Base-by-base conservation (phyloP, 2,888 invertebrate species). In the Tetragnatha montana region DNA sequence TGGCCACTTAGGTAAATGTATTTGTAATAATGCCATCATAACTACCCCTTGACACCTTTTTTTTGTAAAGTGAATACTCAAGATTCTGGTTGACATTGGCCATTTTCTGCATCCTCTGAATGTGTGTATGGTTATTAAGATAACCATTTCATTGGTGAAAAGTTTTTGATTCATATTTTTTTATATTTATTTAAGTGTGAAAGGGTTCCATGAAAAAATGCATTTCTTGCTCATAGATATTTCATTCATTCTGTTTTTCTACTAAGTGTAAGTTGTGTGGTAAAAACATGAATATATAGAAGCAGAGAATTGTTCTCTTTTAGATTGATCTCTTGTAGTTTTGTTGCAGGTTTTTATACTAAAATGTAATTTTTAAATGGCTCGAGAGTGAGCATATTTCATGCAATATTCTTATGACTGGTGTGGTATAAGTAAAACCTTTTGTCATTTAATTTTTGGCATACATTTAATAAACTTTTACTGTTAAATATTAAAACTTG, bases 221-320 rank as follows among this genome's bases (percentile, higher is more conserved):
- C 89, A 89, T 89, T 88, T 89, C 51, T 89, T 85, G 85, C 85
- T 89, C 85, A 85, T 89, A 85, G 85, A 85, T 89, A 47, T 83
- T 81, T 89, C 85, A 88, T 88, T 88, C 88, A 89, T 89, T 89
- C 89, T 88, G 81, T 87, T 81, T 89, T 88, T 83, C 78, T 89
- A 89, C 85, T 84, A 76, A 80, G 84, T 85, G 89, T 89, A 75
- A 88, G 80, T 81, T 84, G 89, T 89, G 89, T 85, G 85, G 89
- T 85, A 71, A 76, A 85, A 81, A 89, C 74, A 89, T 85, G 89
- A 85, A 81, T 89, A 89, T 85, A 84, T 89, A 89, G 88, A 76
- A 76, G 80, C 89, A 81, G 81, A 85, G 89, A 89, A 74, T 80
- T 68, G 47, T 85, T 47, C 75, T 84, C 73, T 79, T 81, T 76